Evolutionary conservation across 2,113 vertebrate genomes (phyloP), one percentile per base, ranked within the genome.

Genomic region (Xyrauchen texanus): DNA sequence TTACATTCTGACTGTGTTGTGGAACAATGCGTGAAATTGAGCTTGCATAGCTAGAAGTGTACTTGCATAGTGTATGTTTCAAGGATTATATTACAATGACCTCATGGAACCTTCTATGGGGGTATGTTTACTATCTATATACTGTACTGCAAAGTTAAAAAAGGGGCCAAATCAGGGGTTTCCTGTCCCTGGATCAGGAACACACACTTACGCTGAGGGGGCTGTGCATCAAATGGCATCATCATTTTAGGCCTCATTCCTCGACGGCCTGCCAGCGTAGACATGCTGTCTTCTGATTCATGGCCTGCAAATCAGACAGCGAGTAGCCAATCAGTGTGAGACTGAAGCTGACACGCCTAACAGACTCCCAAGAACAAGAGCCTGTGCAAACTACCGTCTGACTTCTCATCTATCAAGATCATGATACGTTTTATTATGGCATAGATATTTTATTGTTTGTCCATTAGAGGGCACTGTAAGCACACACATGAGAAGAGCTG

Each of bases 221-320:
- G 97, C 79, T 98, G 97, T n/a, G 95, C 93, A 84, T 99, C 98
- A 92, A 99, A 99, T 68, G 98, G 98, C 98, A 99, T 98, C 97
- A 98, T 98, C 96, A 99, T 99, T 95, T 98, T 99, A 89, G 98
- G 97, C 88, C 98, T 96, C 95, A 98, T 96, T 83, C 97, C 97
- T 67, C 97, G 94, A 46, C 98, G 95, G 83, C 96, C 96, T 65
- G 95, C 96, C 90, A 98, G 91, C 8, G 97, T 95, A 82, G 98
- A 98, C 94, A 98, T 96, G 94, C 96, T 96, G 85, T 99, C 98
- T 89, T 99, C 98, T 71, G 97, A 97, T 84, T 98, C 98, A 80
- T 98, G 96, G 81, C 97, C 97, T 99, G 92, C 79, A 92, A 91
- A 78, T 89, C 90, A 91, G 6, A 90, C 86, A 90, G 86, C 88